Conservation (phyloP, 2,888 invertebrate genomes). For the Leptogaster cylindrica region DNA sequence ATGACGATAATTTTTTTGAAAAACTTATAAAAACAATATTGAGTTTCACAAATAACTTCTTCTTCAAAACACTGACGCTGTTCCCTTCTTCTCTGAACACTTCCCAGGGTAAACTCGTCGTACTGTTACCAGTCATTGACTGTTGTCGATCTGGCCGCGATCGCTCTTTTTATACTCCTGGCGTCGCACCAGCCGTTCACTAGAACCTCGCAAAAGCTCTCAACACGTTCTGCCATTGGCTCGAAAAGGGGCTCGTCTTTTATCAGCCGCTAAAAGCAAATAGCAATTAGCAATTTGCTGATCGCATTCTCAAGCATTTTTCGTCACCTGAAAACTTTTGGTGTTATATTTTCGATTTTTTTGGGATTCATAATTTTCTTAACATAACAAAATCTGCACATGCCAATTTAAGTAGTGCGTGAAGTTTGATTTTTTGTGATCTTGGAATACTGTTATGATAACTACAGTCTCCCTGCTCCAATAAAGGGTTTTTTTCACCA, state of each 20-base stretch:
- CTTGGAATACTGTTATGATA: no score
- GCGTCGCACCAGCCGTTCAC: not conserved
- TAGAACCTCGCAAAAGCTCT: not conserved
- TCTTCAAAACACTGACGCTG: no score
- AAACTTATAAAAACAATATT: no score
- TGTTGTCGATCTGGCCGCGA: conserved; percentile 15
- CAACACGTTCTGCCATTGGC: not conserved
- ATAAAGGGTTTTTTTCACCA: no score
- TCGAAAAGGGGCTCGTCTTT: not conserved
- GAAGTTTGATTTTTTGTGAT: no score
- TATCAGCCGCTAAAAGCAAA: not conserved
- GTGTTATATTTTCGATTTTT: no score
- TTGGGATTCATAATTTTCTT: not conserved
- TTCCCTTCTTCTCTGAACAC: not conserved
- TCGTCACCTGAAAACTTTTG: conserved; percentile 11
- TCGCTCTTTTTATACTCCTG: conserved; percentile 16
- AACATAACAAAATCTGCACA: not conserved
- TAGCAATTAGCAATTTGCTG: no score
- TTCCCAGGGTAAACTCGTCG: conserved; percentile 5
- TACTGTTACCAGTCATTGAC: conserved; percentile 18
- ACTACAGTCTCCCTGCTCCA: no score
- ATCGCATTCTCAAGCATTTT: conserved; percentile 1
- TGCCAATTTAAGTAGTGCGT: no score
- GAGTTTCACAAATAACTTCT: no score
- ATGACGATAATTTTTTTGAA: no score